Base-by-base conservation (phyloP, 2,888 invertebrate genomes). In the Heteropelma amictum region DNA sequence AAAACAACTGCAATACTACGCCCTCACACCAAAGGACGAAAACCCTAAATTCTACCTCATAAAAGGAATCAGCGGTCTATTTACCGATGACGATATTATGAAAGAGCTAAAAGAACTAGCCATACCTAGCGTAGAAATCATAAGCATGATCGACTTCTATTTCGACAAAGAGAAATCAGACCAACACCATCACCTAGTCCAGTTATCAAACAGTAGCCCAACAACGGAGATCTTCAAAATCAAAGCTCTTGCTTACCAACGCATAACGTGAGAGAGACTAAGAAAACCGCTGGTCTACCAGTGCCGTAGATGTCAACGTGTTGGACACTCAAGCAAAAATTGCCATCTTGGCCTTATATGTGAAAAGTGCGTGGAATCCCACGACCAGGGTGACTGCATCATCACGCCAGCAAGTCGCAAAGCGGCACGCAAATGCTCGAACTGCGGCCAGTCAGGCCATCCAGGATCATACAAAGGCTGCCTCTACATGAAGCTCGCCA, bases 381-480 rank as follows among this genome's bases (percentile, higher is more conserved):
- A 42, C 1, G 42, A 7, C 3, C 42, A 14, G 1, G 42, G 42
- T 0, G 17, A 42, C 2, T 42, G 42, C 19, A 1, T 17, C 3
- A 42, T 42, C 2, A 6, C 12, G 17, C 8, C 3, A 3, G 1
- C 42, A 42, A 7, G 19, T 7, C 40, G 33, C 0, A 69, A 61
- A 10, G 28, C 17, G 7, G 14, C 4, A 0, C 56, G 69, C 2
- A 63, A 23, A 12, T 74, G 73, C 19, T 51, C 63, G 5, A 63
- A 74, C 47, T 74, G 73, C 30, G 28, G 28, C 4, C 21, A 26
- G 3, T 4, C 14, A 0, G 72, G 58, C 1, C 72, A 72, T 12
- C 72, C 65, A 8, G 67, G 65, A 0, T 64, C 56, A 0, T 73
- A 73, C 23, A 12, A 45, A 1, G 49, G 68, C 3, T 70, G 73